These are phyloP conservation scores for Xenopus borealis DNA, from an alignment of 2,113 vertebrate species.

Conservation along the genomic window DNA sequence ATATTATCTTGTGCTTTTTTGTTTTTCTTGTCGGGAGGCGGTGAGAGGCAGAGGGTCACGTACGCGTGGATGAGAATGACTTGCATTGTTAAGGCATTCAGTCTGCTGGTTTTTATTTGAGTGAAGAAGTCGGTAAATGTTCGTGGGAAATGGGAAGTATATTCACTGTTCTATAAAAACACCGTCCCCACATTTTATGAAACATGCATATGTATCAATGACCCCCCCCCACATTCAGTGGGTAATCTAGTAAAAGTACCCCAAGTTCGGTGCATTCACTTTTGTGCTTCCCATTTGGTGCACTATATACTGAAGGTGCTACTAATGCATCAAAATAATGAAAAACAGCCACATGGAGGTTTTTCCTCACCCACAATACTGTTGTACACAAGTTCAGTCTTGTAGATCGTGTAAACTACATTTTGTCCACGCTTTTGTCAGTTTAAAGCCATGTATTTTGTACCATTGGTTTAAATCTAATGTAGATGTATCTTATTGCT, in stretches of 20 bases:
- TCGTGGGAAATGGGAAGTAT: slow-evolving; percentile 91
- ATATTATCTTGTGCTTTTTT: slow-evolving; percentile 95
- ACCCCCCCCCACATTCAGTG: slow-evolving; percentile 10
- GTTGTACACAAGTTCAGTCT: no score
- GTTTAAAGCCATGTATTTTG: no score
- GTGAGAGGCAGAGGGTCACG: slow-evolving; percentile 89
- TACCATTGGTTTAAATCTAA: no score
- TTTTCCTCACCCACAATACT: no score
- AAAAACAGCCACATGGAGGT: no score
- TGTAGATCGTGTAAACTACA: no score
- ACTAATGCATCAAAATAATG: no score
- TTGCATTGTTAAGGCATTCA: slow-evolving; percentile 99
- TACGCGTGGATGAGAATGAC: slow-evolving; percentile 95
- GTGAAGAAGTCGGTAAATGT: slow-evolving; percentile 86
- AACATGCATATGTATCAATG: slow-evolving; percentile 53
- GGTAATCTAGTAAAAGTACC: slow-evolving; percentile 9
- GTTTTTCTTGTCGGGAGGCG: slow-evolving; percentile 78
- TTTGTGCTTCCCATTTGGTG: not conserved
- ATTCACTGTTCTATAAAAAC: slow-evolving; percentile 79
- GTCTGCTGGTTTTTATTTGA: slow-evolving; percentile 98
- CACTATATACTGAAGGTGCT: no score
- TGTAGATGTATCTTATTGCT: no score
- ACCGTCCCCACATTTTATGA: slow-evolving; percentile 79
- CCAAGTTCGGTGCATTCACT: slow-evolving; percentile 27
- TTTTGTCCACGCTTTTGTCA: no score